These are phyloP conservation scores for Nylanderia fulva DNA, from an alignment of 1,140 invertebrate genomes.

Conservation along the genomic window DNA sequence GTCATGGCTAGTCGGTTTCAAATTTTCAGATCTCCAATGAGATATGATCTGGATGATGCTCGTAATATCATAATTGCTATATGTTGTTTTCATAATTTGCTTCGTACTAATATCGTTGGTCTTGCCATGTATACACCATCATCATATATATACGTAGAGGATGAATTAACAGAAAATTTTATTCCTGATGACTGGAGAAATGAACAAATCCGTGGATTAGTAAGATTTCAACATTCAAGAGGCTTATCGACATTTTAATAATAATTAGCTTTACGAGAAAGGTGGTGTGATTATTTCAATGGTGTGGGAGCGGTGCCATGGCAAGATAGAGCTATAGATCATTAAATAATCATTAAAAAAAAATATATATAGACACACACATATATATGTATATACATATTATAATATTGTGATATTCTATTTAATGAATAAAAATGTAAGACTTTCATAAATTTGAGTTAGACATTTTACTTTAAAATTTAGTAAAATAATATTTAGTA, in stretches of 20 bases:
- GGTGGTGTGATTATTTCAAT: slow-evolving; percentile 8
- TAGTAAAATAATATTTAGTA: too few species aligned
- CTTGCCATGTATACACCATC: slow-evolving; percentile 1
- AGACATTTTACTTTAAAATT: too few species aligned
- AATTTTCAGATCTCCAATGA: neutral
- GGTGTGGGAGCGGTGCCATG: neutral
- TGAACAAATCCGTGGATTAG: neutral
- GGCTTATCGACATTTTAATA: neutral
- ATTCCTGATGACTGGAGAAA: neutral
- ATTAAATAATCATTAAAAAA: too few species aligned
- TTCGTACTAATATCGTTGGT: neutral
- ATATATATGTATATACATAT: too few species aligned
- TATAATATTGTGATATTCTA: too few species aligned
- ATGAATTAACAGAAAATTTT: neutral
- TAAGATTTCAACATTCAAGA: neutral
- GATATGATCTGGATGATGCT: neutral
- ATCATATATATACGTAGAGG: neutral
- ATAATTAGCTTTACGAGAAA: neutral
- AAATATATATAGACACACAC: too few species aligned
- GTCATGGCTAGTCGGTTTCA: neutral
- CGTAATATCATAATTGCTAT: neutral
- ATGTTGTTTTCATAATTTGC: neutral
- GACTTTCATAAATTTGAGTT: too few species aligned
- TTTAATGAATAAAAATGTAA: too few species aligned
- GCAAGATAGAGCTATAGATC: neutral